A percentile compares a stretch with the other conserved stretches of the same genome.
Conservation (phyloP, 1,140 invertebrate genomes). For the Tetraneura akinire region DNA sequence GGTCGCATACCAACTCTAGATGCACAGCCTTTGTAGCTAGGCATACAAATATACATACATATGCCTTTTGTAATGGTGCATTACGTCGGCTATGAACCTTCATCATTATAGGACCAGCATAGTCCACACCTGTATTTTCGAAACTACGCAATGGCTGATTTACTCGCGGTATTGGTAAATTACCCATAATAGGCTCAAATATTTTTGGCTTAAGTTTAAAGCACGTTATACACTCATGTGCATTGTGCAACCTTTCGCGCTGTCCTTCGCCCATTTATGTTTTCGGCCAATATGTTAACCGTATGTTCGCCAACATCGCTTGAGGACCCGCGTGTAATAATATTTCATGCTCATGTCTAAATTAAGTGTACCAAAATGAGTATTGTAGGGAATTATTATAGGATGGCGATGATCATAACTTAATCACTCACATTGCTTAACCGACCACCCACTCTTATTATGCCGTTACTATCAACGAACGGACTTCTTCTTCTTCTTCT, state of each 20-base stretch:
- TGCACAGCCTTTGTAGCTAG: conserved; percentile 56
- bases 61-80: conserved; percentile 31
- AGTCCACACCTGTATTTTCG: conserved; percentile 53
- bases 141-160: conserved; percentile 41
- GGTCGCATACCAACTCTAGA: conserved; percentile 55
- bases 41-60: conserved; percentile 56
- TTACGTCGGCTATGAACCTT: not conserved
- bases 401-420: conserved; percentile 58
- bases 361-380: conserved; percentile 57
- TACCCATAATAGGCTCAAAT: conserved; percentile 52
- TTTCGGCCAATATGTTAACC: conserved; percentile 48
- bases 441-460: conserved; percentile 52
- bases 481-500: too few species aligned
- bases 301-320: conserved; percentile 39
- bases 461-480: conserved; percentile 50
- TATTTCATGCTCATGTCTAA: conserved; percentile 56
- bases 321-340: conserved; percentile 57
- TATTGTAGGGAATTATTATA: conserved; percentile 57
- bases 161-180: conserved; percentile 52
- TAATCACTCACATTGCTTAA: conserved; percentile 25
- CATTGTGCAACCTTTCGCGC: conserved; percentile 45
- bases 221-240: conserved; percentile 52
- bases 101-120: conserved; percentile 54
- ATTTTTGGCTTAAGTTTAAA: conserved; percentile 43
- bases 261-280: conserved; percentile 33